Base-by-base conservation (phyloP, 2,888 invertebrate genomes). In the Taenaris catops region DNA sequence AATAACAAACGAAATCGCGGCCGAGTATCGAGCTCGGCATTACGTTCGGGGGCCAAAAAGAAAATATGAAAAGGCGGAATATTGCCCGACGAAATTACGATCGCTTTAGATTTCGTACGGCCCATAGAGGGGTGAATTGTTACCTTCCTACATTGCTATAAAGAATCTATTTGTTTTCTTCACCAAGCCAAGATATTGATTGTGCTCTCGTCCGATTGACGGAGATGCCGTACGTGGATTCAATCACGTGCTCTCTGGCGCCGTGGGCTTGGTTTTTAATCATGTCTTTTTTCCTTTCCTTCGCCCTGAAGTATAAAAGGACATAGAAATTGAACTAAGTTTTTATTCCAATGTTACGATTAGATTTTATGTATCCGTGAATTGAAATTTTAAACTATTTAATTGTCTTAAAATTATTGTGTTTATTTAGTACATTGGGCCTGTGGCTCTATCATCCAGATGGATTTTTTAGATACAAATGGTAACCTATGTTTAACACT, bases 1-100 rank as follows among this genome's bases (percentile, higher is more conserved):
- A 79, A 80, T 79, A 81, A 80, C 80, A 83, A 78, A 81, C 73
- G 66, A 70, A 83, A 81, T 81, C 80, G 73, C 65, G 69, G 70
- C 62, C 65, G 67, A 74, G 75, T 79, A 74, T 78, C 71, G 73
- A 68, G 71, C 65, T 60, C 67, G 63, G 69, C 72, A 73, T 69
- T 73, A 79, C 73, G 75, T 76, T 80, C 68, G 66, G 66, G 57
- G 69, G 66, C 75, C 66, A 74, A 76, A 70, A 72, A 66, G 73
- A 75, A 81, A 83, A 81, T 81, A 83, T 84, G 81, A 76, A 79
- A 83, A 79, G 73, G 70, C 73, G 58, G 74, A 80, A 81, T 80
- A 81, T 84, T 76, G 76, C 78, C 74, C 72, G 75, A 72, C 80
- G 67, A 80, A 80, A 84, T 84, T 83, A 81, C 81, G 76, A 79